Percentiles rank a stretch among this genome's conserved stretches.
phyloP scores from a whole-genome alignment of 2,113 vertebrate species.

The Beaufortia kweichowensis region DNA sequence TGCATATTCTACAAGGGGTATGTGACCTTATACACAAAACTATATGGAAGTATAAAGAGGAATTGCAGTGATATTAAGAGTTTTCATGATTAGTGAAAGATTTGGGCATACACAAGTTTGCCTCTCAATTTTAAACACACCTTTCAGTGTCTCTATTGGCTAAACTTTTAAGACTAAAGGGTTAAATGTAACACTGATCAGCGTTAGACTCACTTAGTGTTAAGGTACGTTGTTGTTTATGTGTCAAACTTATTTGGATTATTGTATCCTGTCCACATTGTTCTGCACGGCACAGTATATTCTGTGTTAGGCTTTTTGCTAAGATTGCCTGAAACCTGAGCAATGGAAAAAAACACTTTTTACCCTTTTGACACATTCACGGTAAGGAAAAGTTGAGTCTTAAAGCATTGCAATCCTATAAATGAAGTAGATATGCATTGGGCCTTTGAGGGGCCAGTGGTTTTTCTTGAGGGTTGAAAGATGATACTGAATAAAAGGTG shows the following conservation, averaged over 20 bases:
- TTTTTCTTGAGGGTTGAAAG: constrained; percentile 53
- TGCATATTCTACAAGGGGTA: no score
- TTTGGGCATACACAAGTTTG: constrained; percentile 57
- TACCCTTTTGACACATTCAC: constrained; percentile 43
- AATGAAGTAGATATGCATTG: constrained; percentile 56
- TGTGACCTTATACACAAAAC: no score
- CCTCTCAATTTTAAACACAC: not conserved
- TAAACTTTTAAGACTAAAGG: not conserved
- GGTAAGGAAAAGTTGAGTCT: constrained; percentile 49
- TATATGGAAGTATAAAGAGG: not conserved
- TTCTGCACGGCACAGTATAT: constrained; percentile 49
- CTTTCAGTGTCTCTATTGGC: constrained; percentile 16
- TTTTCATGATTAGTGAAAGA: constrained; percentile 34
- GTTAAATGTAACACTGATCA: constrained; percentile 34
- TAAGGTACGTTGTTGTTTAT: constrained; percentile 13
- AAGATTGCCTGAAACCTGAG: constrained; percentile 56
- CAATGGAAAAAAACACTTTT: constrained; percentile 50
- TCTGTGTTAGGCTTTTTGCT: no score
- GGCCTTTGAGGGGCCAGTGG: constrained; percentile 49
- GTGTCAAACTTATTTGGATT: constrained; percentile 5
- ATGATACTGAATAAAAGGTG: constrained; percentile 58
- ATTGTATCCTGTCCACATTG: constrained; percentile 40
- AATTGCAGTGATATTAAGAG: constrained; percentile 27
- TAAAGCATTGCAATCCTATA: constrained; percentile 69
- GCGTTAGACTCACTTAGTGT: constrained; percentile 22